Percentiles rank a stretch among this genome's conserved stretches.
These are phyloP conservation scores for Mionectes olivaceus DNA, from an alignment of 2,797 vertebrate species.

Conservation along the genomic window DNA sequence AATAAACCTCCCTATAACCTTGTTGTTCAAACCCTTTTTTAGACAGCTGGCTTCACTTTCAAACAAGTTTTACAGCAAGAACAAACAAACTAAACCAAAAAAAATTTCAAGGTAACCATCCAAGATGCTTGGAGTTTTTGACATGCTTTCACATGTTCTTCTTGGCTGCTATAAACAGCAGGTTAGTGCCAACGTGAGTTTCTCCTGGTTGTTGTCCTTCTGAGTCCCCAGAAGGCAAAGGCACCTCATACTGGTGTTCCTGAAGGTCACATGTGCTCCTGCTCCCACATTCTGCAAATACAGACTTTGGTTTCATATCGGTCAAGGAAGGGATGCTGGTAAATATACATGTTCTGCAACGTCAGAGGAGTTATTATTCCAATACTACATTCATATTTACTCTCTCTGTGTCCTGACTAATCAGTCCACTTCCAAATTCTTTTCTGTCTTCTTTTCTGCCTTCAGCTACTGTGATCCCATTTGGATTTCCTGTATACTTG, in stretches of 20 bases:
- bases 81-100: constrained; percentile 15
- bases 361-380: background rate
- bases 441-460: background rate
- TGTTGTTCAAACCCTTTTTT: background rate
- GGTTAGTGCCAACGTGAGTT: background rate
- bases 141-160: constrained; percentile 52
- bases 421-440: background rate
- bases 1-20: constrained; percentile 12
- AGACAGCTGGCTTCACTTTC: constrained; percentile 9
- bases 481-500: background rate
- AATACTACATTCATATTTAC: background rate
- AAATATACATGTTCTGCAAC: background rate
- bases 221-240: background rate
- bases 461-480: background rate
- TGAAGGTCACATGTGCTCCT: constrained; percentile 2
- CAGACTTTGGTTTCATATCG: accelerated
- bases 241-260: background rate
- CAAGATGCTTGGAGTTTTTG: constrained; percentile 55
- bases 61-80: constrained; percentile 22
- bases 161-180: background rate
- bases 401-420: background rate
- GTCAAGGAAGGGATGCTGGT: background rate
- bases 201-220: constrained; percentile 1
- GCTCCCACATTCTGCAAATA: background rate
- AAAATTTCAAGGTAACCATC: constrained; percentile 11